Percentiles rank a stretch among this genome's conserved stretches.
Evolutionary conservation across 2,888 invertebrate species (phyloP).

Genomic region (Latrodectus elegans): DNA sequence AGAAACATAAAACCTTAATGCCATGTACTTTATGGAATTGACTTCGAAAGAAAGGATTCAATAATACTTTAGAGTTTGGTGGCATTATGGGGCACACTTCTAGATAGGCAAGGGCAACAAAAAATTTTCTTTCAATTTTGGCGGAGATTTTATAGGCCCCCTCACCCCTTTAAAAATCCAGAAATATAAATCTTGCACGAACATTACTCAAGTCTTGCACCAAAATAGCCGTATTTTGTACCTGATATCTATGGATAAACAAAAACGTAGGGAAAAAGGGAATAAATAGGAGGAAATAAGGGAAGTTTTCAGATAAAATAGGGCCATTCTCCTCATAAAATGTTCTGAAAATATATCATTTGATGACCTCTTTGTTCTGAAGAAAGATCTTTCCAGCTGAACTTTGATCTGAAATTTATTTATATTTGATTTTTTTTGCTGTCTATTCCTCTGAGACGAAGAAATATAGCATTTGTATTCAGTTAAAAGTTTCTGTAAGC

Average conservation of each 20-base stretch:
- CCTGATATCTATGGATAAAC: conserved; percentile 12
- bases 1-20: too few relatives aligned
- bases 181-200: conserved; percentile 40
- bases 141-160: conserved; percentile 18
- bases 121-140: conserved; percentile 16
- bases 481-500: conserved; percentile 1
- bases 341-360: conserved; percentile 38
- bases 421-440: conserved; percentile 25
- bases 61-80: too few relatives aligned
- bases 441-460: neutral
- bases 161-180: conserved; percentile 2
- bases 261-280: neutral
- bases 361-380: conserved; percentile 51
- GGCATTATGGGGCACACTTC: too few relatives aligned
- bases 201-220: conserved; percentile 39
- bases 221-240: conserved; percentile 40
- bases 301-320: conserved; percentile 8
- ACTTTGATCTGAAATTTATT: conserved; percentile 48
- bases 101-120: too few relatives aligned
- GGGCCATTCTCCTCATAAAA: conserved; percentile 35
- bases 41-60: too few relatives aligned
- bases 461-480: conserved; percentile 24
- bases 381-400: conserved; percentile 11
- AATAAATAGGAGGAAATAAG: neutral
- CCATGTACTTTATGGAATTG: too few relatives aligned